These are phyloP conservation scores for Erythrolamprus reginae DNA, from an alignment of 2,113 vertebrate genomes.

Conservation along the genomic window DNA sequence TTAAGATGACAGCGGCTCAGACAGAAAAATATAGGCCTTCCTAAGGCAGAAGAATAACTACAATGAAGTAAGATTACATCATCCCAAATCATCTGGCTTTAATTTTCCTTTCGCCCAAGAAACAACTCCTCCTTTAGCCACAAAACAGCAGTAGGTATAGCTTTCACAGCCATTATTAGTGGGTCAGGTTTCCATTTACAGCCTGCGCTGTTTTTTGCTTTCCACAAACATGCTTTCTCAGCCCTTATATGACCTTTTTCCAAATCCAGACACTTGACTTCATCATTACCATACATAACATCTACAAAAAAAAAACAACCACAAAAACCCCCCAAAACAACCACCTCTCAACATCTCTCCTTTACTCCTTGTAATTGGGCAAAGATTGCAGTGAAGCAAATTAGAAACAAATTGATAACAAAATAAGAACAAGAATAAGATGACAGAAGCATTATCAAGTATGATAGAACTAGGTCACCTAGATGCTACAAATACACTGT, in stretches of 20 bases:
- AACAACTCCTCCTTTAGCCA: conserved; percentile 53
- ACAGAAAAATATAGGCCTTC: conserved; percentile 26
- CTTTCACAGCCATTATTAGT: conserved; percentile 31
- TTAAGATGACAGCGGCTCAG: conserved; percentile 18
- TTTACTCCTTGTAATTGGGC: background rate
- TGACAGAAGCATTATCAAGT: background rate
- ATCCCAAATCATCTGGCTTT: conserved; percentile 55
- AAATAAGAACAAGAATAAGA: background rate
- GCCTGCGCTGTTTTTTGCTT: conserved; percentile 27
- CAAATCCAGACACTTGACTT: background rate
- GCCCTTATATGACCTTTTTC: conserved; percentile 19
- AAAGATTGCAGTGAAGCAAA: background rate
- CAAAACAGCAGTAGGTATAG: conserved; percentile 47
- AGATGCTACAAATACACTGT: background rate
- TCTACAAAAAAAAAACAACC: background rate
- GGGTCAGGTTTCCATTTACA: conserved; percentile 47
- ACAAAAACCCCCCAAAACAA: no score
- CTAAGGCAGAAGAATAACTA: conserved; percentile 44
- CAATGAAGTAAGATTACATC: conserved; percentile 36
- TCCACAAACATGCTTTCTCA: conserved; percentile 39
- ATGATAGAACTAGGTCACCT: background rate
- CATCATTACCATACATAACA: conserved; percentile 4
- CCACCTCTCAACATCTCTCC: background rate
- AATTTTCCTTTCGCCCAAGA: conserved; percentile 50
- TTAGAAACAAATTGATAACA: background rate